Conservation (phyloP, 2,113 vertebrate genomes). For the Piprites chloris region DNA sequence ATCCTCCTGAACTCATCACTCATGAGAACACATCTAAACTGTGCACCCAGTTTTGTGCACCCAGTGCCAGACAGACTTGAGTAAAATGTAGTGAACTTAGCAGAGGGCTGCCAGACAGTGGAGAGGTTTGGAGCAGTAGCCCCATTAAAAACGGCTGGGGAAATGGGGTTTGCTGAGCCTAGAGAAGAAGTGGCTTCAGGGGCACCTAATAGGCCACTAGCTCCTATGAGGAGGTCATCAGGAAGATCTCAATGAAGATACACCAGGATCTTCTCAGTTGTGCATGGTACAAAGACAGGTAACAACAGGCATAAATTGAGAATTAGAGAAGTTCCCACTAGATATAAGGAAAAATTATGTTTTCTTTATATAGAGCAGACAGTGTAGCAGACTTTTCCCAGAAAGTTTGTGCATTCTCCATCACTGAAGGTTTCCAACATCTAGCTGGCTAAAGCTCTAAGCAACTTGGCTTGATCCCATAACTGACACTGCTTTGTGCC, state of each 20-base stretch:
- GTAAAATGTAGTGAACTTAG: neutral
- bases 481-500: neutral
- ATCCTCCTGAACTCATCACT: neutral
- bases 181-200: neutral
- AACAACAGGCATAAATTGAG: neutral
- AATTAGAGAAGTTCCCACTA: neutral
- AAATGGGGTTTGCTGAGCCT: neutral
- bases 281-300: neutral
- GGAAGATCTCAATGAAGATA: neutral
- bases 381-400: neutral
- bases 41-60: neutral
- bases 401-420: neutral
- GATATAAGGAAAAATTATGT: neutral
- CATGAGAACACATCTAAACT: neutral
- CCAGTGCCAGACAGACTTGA: neutral
- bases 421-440: neutral
- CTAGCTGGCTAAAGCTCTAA: neutral
- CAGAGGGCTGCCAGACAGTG: neutral
- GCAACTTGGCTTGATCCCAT: neutral
- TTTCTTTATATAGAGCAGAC: neutral
- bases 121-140: neutral
- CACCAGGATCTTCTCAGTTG: neutral
- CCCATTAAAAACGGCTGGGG: neutral
- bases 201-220: fast-evolving
- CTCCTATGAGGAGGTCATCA: neutral